Evolutionary conservation across 1,140 invertebrate species (phyloP).

Genomic region (Calephelis nemesis): DNA sequence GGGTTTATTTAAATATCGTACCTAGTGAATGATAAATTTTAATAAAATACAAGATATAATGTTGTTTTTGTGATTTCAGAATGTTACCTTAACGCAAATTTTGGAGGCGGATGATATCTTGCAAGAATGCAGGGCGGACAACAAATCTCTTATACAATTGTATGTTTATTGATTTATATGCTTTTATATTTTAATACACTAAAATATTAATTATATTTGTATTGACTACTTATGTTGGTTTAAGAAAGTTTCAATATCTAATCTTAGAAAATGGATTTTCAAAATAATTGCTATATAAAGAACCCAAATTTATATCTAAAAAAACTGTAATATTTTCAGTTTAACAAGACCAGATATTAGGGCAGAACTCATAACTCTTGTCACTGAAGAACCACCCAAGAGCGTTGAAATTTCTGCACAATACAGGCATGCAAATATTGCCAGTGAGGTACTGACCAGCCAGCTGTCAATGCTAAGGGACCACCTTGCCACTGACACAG

Average conservation of each 20-base stretch:
- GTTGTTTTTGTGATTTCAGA: constrained; percentile 80
- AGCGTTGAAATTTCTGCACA: constrained; percentile 88
- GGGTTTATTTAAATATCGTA: not conserved
- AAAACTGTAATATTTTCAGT: constrained; percentile 80
- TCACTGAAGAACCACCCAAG: constrained; percentile 90
- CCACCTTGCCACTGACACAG: constrained; percentile 88
- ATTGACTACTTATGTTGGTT: too few species aligned
- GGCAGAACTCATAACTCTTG: constrained; percentile 91
- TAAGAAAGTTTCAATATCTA: too few species aligned
- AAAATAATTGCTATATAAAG: too few species aligned
- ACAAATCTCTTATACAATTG: constrained; percentile 95
- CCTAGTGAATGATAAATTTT: not conserved
- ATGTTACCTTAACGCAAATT: constrained; percentile 93
- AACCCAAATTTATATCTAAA: not conserved
- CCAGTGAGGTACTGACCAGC: constrained; percentile 94
- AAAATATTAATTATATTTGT: not conserved
- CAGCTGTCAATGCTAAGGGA: constrained; percentile 92
- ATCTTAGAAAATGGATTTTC: too few species aligned
- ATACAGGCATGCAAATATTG: constrained; percentile 95
- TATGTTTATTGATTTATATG: constrained; percentile 80
- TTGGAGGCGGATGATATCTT: constrained; percentile 97
- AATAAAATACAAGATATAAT: constrained; percentile 8
- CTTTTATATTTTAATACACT: not conserved
- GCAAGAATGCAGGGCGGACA: constrained; percentile 96
- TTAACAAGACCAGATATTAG: constrained; percentile 90